phyloP scores from a whole-genome alignment of 1,140 invertebrate species.

The Bombus huntii region DNA sequence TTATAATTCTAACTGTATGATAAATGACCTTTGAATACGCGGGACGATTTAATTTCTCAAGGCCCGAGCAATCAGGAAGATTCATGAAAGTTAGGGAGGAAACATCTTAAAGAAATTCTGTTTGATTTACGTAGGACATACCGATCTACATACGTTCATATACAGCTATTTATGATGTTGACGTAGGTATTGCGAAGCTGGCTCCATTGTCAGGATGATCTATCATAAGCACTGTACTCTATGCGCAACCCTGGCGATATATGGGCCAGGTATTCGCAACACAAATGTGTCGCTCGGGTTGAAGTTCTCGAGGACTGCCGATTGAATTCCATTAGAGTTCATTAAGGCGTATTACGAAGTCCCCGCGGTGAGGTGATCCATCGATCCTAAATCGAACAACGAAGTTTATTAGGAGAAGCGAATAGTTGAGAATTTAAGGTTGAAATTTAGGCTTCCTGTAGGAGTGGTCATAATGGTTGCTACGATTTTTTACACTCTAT shows the following conservation, averaged over 20 bases:
- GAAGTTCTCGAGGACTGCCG: constrained; percentile 50
- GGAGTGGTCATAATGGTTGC: not conserved
- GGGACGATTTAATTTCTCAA: not conserved
- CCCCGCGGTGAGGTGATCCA: constrained; percentile 39
- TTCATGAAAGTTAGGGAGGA: not conserved
- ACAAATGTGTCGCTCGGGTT: constrained; percentile 33
- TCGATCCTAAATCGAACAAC: constrained; percentile 23
- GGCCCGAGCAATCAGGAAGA: not conserved
- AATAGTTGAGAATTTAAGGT: constrained; percentile 30
- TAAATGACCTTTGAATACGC: no score
- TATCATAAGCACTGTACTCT: constrained; percentile 67
- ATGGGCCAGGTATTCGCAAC: constrained; percentile 48
- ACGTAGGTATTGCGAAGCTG: constrained; percentile 41
- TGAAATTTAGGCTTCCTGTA: not conserved
- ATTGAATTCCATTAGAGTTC: constrained; percentile 67
- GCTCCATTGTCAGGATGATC: constrained; percentile 67
- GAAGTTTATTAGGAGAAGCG: constrained; percentile 13
- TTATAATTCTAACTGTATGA: no score
- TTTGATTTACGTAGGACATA: not conserved
- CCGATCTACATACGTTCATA: constrained; percentile 7
- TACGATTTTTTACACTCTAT: not conserved
- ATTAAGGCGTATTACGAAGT: constrained; percentile 58
- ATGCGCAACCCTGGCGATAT: constrained; percentile 35
- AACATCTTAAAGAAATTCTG: not conserved
- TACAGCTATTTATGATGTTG: constrained; percentile 51